Evolutionary conservation across 2,888 invertebrate species (phyloP).

Genomic region (Sinhomidia bicolor): DNA sequence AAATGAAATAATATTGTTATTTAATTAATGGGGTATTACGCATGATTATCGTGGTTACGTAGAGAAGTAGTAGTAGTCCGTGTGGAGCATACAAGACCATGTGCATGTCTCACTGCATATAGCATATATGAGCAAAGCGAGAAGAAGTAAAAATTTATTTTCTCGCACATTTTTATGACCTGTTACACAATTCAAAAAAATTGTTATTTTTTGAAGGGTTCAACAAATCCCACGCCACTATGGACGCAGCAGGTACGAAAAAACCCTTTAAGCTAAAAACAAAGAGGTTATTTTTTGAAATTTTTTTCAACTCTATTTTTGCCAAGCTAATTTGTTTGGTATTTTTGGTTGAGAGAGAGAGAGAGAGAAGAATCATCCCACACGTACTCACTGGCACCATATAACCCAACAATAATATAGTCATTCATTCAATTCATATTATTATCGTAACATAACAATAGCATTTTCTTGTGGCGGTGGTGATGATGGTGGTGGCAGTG

Average conservation of each 20-base stretch:
- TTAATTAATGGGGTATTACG: constrained; percentile 55
- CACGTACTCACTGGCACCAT: constrained; percentile 24
- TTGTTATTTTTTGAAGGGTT: constrained; percentile 36
- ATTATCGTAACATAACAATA: neutral
- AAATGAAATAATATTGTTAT: constrained; percentile 28
- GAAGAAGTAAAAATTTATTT: constrained; percentile 34
- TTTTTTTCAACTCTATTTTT: no score
- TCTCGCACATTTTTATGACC: constrained; percentile 61
- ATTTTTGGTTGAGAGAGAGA: constrained; percentile 35
- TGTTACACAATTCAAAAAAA: constrained; percentile 56
- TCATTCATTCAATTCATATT: neutral
- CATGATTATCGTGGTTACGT: constrained; percentile 9
- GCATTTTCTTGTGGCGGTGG: neutral
- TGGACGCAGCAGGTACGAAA: neutral
- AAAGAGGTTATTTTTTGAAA: neutral
- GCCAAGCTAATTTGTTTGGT: neutral
- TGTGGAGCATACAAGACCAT: neutral
- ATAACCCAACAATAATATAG: neutral
- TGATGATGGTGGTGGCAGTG: neutral
- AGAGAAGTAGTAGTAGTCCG: no score
- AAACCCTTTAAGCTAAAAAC: neutral
- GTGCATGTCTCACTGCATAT: no score
- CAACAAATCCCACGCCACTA: constrained; percentile 41
- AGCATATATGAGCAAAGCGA: no score
- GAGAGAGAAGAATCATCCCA: constrained; percentile 34